These are phyloP conservation scores for Amphiura filiformis DNA, from an alignment of 35 echinoderm and acorn worm species.

Conservation along the genomic window DNA sequence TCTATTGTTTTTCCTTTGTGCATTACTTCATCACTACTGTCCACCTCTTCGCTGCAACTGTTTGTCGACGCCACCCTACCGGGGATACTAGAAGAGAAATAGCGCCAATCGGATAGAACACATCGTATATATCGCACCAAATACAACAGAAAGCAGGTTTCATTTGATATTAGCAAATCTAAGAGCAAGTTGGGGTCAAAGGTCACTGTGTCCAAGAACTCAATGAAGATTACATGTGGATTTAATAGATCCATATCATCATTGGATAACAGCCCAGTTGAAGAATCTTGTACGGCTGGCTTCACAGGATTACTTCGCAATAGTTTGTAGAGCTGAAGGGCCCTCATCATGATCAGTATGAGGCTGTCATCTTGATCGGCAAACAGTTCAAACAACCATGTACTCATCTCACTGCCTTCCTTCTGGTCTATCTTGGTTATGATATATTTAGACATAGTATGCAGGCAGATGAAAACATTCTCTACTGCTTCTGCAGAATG, in stretches of 20 bases:
- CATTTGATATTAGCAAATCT: constrained; percentile 64
- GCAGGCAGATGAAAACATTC: not conserved
- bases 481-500: too few relatives aligned
- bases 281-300: not conserved
- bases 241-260: not conserved
- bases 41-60: not conserved
- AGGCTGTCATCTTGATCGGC: constrained; percentile 51
- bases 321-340: constrained; percentile 4
- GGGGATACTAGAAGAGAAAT: not conserved
- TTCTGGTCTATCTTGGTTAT: not conserved
- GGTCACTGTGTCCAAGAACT: constrained; percentile 41
- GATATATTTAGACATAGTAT: not conserved
- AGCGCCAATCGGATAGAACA: constrained; percentile 21
- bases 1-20: not conserved
- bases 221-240: constrained; percentile 45
- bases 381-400: constrained; percentile 54
- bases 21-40: not conserved
- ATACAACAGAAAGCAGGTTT: constrained; percentile 55
- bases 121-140: constrained; percentile 43
- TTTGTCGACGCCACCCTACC: not conserved
- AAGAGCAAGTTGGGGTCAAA: constrained; percentile 56
- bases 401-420: not conserved
- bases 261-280: not conserved
- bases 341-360: constrained; percentile 23
- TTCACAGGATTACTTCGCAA: not conserved